Base-by-base conservation (phyloP, 2,113 vertebrate species). In the Fulica atra region DNA sequence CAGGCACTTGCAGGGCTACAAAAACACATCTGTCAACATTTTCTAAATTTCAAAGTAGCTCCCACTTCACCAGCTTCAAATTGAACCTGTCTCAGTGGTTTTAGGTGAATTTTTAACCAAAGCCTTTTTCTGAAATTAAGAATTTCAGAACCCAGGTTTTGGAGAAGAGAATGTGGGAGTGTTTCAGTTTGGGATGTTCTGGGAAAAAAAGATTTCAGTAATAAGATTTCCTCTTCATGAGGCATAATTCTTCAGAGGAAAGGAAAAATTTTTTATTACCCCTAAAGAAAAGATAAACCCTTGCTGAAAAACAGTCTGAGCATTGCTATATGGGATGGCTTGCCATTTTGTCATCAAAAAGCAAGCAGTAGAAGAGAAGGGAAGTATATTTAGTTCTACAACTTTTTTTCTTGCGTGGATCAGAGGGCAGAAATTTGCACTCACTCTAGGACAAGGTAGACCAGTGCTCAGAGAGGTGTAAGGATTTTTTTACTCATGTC, bases 11-110 rank as follows among this genome's bases (percentile, higher is more conserved):
- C 11, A 16, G 31, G 65, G 42, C 54, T 69, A 26, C 50, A 68
- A 19, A 63, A 42, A 44, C 19, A 4, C 0, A 1, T 19, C 28
- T 4, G 0, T 7, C 54, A 35, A 31, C 11, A 4, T 64, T 59
- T 51, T 50, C 51, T n/a, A 11, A 10, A 50, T 61, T 68, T 68
- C 53, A n/a, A 78, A 72, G 59, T 13, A 40, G 11, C n/a, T 86
- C 23, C 31, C 35, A 18, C 57, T 48, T 46, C 4, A 10, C 36
- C 29, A 11, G 24, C 42, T 64, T 74, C 38, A 42, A 16, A 36
- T 29, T 48, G 69, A 86, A 46, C 25, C 4, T 5, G 10, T 33
- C 25, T 51, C 17, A 13, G 8, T 9, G 35, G 3, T 16, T 68
- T 68, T 24, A 21, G 42, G 33, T 38, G 16, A 53, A 16, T 18